A percentile compares a stretch with the other conserved stretches of the same genome.
Conservation (phyloP, 2,797 vertebrate species). For the Pseudochirops corinnae region DNA sequence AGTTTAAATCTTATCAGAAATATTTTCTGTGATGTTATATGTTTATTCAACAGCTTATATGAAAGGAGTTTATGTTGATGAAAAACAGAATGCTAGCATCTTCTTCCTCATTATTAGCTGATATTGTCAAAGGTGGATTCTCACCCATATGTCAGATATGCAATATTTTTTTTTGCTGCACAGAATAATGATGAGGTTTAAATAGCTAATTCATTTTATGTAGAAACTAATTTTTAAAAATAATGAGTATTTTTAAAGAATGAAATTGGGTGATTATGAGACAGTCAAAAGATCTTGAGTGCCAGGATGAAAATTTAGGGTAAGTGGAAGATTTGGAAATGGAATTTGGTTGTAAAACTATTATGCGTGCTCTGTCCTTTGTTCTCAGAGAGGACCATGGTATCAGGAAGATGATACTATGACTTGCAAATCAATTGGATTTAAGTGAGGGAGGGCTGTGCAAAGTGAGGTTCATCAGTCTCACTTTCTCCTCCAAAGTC, state of each 20-base stretch:
- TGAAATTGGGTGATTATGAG: conserved; percentile 5
- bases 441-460: too few relatives aligned
- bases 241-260: conserved; percentile 31
- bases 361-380: too few relatives aligned
- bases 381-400: too few relatives aligned
- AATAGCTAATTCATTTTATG: neutral
- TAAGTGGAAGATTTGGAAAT: neutral
- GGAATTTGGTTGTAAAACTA: neutral
- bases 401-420: too few relatives aligned
- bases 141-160: conserved; percentile 15
- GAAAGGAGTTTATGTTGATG: neutral
- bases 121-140: conserved; percentile 34
- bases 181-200: neutral
- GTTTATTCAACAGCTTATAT: neutral
- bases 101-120: neutral
- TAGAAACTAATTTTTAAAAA: neutral
- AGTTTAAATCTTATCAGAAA: neutral
- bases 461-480: too few relatives aligned
- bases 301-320: neutral
- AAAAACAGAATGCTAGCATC: conserved; percentile 27
- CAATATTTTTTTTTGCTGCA: conserved; percentile 32
- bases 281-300: neutral
- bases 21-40: neutral
- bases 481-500: too few relatives aligned
- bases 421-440: too few relatives aligned